phyloP scores from a whole-genome alignment of 1,140 invertebrate genomes.

The Amyelois transitella region DNA sequence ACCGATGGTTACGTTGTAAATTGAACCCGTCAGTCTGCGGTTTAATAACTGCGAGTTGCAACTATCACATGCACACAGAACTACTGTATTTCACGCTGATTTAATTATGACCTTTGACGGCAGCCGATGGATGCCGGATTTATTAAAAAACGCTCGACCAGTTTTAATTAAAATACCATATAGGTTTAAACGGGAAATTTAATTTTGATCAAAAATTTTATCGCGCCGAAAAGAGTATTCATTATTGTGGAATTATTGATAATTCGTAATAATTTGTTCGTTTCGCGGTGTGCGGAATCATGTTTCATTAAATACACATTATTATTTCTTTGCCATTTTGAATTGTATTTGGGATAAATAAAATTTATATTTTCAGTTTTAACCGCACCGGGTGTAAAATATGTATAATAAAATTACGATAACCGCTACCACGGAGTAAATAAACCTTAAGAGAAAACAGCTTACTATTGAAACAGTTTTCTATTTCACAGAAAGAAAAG shows the following conservation, averaged over 20 bases:
- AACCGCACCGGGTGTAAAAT: too few species aligned
- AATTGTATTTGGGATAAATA: background rate
- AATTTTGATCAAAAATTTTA: background rate
- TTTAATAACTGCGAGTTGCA: conserved; percentile 39
- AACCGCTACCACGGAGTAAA: too few species aligned
- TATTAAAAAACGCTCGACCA: conserved; percentile 10
- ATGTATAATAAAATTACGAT: too few species aligned
- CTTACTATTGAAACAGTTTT: background rate
- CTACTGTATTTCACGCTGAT: conserved; percentile 36
- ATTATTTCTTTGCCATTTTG: background rate
- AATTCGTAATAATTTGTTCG: background rate
- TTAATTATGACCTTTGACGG: conserved; percentile 43
- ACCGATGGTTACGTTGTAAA: conserved; percentile 42
- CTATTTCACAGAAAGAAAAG: background rate
- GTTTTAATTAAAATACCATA: conserved; percentile 1
- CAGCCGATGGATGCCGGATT: conserved; percentile 11
- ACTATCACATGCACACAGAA: conserved; percentile 31
- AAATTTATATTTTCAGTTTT: too few species aligned
- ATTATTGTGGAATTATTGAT: background rate
- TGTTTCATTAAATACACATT: background rate
- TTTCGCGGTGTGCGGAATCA: background rate
- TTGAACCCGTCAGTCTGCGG: conserved; percentile 45
- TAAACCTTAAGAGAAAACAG: background rate
- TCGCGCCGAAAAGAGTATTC: background rate
- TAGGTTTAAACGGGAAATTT: background rate